These are phyloP conservation scores for Anser brachyrhynchus DNA, from an alignment of 2,113 vertebrate genomes.

Conservation along the genomic window DNA sequence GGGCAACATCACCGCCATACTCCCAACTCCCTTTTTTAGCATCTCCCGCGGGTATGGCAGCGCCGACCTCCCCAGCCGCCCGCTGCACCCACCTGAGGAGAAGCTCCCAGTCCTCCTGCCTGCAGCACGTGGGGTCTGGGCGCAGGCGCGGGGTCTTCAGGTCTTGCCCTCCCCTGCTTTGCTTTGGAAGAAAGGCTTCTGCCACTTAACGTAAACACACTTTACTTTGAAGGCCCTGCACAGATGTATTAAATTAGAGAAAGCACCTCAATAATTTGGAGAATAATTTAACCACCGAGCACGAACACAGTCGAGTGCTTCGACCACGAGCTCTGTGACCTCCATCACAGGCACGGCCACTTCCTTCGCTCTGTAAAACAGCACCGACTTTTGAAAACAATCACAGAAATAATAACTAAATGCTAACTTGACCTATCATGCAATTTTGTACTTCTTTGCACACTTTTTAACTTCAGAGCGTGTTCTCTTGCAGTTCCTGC, in stretches of 20 bases:
- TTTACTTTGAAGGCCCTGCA: background rate
- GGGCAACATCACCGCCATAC: background rate
- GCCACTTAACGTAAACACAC: background rate
- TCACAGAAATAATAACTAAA: background rate
- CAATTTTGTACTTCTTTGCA: background rate
- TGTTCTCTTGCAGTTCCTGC: background rate
- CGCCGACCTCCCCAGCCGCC: background rate
- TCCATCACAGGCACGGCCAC: background rate
- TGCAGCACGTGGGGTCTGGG: background rate
- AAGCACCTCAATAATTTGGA: background rate
- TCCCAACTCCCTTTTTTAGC: background rate
- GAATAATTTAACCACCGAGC: background rate
- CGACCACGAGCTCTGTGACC: background rate
- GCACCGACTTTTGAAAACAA: background rate
- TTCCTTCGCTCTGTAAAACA: background rate
- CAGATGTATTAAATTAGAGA: background rate
- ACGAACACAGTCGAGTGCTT: background rate
- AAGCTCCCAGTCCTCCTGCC: background rate
- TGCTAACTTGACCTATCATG: background rate
- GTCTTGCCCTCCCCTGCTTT: background rate
- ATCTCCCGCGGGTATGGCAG: background rate
- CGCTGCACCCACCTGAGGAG: background rate
- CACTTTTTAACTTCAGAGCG: background rate
- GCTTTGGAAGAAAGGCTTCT: background rate
- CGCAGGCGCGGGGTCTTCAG: accelerated